These are phyloP conservation scores for Corythaeola cristata DNA, from an alignment of 2,113 vertebrate species.

Conservation along the genomic window DNA sequence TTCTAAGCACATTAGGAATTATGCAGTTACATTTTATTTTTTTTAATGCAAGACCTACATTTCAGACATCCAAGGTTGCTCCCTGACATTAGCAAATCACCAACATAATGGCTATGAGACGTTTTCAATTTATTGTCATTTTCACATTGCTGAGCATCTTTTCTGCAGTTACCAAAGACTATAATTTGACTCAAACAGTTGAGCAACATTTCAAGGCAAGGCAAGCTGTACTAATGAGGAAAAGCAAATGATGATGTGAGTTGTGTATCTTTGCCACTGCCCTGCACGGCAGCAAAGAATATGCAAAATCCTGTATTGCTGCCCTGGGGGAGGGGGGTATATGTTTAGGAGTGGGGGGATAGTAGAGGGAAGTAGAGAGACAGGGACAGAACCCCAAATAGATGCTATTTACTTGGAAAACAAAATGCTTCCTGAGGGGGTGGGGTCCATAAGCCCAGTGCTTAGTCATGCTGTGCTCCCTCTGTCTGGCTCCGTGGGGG, in stretches of 20 bases:
- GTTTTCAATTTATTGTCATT: background rate
- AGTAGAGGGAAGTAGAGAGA: background rate
- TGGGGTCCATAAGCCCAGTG: background rate
- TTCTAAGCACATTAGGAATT: background rate
- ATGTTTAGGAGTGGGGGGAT: accelerated
- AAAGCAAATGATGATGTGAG: background rate
- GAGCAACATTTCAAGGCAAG: background rate
- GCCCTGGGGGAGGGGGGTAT: accelerated
- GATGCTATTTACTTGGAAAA: background rate
- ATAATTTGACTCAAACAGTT: background rate
- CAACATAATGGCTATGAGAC: background rate
- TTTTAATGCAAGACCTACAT: background rate
- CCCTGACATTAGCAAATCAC: background rate
- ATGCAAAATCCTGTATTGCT: background rate
- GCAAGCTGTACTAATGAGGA: background rate
- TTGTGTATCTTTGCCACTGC: background rate
- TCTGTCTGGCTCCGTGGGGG: background rate
- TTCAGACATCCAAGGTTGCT: background rate
- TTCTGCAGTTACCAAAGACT: background rate
- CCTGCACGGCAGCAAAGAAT: background rate
- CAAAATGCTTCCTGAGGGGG: background rate
- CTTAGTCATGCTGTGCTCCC: constrained; percentile 23
- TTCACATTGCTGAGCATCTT: background rate
- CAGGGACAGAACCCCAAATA: background rate
- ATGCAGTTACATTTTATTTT: background rate